phyloP scores from a whole-genome alignment of 2,888 invertebrate genomes.

The Tholera decimalis region DNA sequence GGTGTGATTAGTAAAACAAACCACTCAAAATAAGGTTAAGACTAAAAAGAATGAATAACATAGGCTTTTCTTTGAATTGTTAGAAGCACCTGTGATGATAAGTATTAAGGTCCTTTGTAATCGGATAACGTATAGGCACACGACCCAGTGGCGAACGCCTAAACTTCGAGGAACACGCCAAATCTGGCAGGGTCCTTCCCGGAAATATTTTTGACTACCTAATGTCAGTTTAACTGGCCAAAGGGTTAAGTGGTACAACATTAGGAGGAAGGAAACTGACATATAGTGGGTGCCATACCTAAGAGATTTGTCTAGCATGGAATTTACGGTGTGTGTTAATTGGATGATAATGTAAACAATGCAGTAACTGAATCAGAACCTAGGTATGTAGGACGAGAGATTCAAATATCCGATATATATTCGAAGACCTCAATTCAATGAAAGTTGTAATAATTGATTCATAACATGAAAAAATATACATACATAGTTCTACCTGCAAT shows the following conservation, averaged over 20 bases:
- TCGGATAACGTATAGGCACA: conserved; percentile 69
- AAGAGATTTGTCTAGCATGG: neutral
- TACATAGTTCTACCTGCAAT: conserved; percentile 17
- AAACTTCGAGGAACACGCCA: conserved; percentile 73
- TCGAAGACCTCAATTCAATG: conserved; percentile 16
- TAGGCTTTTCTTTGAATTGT: conserved; percentile 27
- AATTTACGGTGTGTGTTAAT: too few relatives aligned
- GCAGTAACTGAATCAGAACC: neutral
- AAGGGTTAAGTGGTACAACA: conserved; percentile 10
- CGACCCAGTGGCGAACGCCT: conserved; percentile 69
- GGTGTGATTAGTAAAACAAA: conserved; percentile 37
- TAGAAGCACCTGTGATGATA: conserved; percentile 55
- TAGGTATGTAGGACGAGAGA: neutral
- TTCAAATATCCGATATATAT: neutral
- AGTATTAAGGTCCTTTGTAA: conserved; percentile 62
- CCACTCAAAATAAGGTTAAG: conserved; percentile 23
- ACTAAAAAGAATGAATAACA: conserved; percentile 30
- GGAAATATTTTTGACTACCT: conserved; percentile 71
- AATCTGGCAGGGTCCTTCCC: conserved; percentile 71
- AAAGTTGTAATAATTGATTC: conserved; percentile 30
- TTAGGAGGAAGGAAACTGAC: neutral
- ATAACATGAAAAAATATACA: conserved; percentile 40
- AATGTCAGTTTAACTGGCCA: conserved; percentile 23
- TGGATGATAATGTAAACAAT: neutral
- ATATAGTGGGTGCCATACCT: too few relatives aligned